These are phyloP conservation scores for Ceratitis capitata DNA, from an alignment of 1,140 invertebrate genomes.

Conservation along the genomic window DNA sequence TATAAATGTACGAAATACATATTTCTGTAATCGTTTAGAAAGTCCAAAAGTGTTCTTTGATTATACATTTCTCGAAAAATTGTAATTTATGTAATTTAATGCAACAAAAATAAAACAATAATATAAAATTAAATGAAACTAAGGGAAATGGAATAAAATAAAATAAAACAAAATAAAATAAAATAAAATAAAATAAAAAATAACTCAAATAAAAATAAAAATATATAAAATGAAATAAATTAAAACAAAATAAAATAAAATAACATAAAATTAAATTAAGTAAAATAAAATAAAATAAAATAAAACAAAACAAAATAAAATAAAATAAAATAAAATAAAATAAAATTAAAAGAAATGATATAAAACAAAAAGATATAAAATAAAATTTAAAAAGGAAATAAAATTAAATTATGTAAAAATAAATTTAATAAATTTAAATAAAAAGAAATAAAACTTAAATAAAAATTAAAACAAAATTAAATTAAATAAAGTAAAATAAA, in stretches of 20 bases:
- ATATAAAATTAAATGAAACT: background rate
- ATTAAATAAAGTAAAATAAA: background rate
- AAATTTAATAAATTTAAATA: background rate
- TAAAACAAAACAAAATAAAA: background rate
- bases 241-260: slow-evolving; percentile 6
- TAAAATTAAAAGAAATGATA: background rate
- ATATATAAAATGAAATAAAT: background rate
- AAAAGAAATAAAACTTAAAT: slow-evolving; percentile 3
- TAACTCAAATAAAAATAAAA: background rate
- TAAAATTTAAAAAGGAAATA: background rate
- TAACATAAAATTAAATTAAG: background rate
- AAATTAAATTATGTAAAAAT: background rate
- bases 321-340: background rate
- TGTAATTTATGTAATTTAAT: background rate
- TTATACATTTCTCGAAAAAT: background rate
- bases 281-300: background rate
- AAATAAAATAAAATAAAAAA: slow-evolving; percentile 8
- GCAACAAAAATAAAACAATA: background rate
- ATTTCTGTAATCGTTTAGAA: background rate
- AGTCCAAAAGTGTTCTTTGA: slow-evolving; percentile 27
- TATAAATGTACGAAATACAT: background rate
- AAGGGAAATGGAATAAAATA: background rate
- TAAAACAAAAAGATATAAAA: background rate
- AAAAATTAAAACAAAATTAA: background rate
- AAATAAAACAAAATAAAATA: background rate